A percentile compares a stretch with the other conserved stretches of the same genome.
Conservation (phyloP, 1,140 invertebrate genomes). For the Macrotrachela quadricornifera region DNA sequence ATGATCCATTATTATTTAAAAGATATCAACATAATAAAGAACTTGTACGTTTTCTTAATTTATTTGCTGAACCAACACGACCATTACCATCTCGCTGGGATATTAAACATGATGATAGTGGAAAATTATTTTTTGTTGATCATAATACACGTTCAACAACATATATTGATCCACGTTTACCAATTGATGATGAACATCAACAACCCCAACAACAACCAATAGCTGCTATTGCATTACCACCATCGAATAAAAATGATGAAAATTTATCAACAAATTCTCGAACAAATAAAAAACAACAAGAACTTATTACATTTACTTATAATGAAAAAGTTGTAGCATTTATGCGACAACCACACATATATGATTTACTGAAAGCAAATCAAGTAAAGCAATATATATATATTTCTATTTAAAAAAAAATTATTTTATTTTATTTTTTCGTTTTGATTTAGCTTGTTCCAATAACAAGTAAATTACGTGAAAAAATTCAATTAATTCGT, state of each 20-base stretch:
- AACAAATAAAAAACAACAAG: too few relatives aligned
- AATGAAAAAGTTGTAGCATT: conserved; percentile 53
- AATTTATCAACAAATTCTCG: too few relatives aligned
- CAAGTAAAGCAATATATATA: too few relatives aligned
- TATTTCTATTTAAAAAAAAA: too few relatives aligned
- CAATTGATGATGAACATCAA: not conserved
- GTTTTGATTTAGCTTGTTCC: not conserved
- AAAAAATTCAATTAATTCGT: not conserved
- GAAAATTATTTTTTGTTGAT: conserved; percentile 67
- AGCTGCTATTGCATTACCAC: not conserved
- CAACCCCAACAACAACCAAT: too few relatives aligned
- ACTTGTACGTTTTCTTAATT: conserved; percentile 68
- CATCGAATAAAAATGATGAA: not conserved
- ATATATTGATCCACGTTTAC: conserved; percentile 70
- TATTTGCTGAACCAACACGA: conserved; percentile 59
- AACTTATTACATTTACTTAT: conserved; percentile 19
- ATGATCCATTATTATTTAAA: conserved; percentile 7
- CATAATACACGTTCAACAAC: conserved; percentile 72
- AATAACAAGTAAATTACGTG: not conserved
- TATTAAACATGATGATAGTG: conserved; percentile 64
- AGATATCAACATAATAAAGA: conserved; percentile 79
- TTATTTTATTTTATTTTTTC: not conserved
- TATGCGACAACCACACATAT: conserved; percentile 69
- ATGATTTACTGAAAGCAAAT: conserved; percentile 69
- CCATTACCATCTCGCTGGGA: conserved; percentile 77